Evolutionary conservation across 2,888 invertebrate genomes (phyloP).

Genomic region (Marronus borbonicus): DNA sequence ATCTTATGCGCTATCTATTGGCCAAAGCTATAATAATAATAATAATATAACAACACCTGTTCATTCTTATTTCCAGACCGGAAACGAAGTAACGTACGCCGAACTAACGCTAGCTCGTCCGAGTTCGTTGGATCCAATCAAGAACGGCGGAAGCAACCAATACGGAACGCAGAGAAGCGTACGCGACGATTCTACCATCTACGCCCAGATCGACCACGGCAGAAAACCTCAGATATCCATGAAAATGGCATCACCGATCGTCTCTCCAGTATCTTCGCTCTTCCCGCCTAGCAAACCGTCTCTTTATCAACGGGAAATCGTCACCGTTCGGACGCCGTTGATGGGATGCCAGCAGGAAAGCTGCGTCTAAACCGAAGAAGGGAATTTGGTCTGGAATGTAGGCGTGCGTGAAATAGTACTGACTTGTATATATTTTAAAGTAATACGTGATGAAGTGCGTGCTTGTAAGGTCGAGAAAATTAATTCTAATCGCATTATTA

Average conservation of each 20-base stretch:
- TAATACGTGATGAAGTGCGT: conserved; percentile 8
- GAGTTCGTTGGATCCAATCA: conserved; percentile 70
- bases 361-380: conserved; percentile 75
- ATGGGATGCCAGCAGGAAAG: conserved; percentile 80
- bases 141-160: conserved; percentile 67
- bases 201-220: conserved; percentile 83
- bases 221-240: conserved; percentile 69
- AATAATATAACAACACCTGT: background rate
- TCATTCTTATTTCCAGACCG: conserved; percentile 58
- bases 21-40: background rate
- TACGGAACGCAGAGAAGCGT: conserved; percentile 66
- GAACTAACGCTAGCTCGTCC: conserved; percentile 75
- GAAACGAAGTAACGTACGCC: conserved; percentile 77
- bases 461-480: conserved; percentile 20
- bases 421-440: conserved; percentile 27
- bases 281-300: conserved; percentile 68
- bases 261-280: conserved; percentile 69
- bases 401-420: background rate
- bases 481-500: background rate
- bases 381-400: conserved; percentile 25
- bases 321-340: conserved; percentile 81
- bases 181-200: conserved; percentile 80
- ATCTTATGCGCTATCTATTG: no score
- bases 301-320: conserved; percentile 76
- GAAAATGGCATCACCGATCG: conserved; percentile 68